Conservation (phyloP, 2,888 invertebrate genomes). For the Volucella inflata region DNA sequence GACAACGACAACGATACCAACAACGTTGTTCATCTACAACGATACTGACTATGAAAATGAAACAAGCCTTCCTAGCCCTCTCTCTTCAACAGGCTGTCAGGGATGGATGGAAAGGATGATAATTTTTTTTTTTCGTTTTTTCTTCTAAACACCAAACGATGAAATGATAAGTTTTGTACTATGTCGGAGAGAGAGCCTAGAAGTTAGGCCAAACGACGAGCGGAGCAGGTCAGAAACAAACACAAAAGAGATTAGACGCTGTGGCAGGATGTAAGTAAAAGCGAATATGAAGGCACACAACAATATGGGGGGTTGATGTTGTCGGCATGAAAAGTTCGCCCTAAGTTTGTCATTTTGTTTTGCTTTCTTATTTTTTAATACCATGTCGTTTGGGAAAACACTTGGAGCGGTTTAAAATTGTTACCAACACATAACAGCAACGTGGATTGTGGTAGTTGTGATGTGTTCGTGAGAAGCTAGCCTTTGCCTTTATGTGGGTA, state of each 20-base stretch:
- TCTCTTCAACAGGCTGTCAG: not conserved
- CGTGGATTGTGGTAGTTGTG: constrained; percentile 25
- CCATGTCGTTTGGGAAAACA: constrained; percentile 65
- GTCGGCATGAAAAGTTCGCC: constrained; percentile 62
- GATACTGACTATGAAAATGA: constrained; percentile 59
- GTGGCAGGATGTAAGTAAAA: not conserved
- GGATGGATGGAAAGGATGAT: constrained; percentile 23
- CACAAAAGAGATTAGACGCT: constrained; percentile 54
- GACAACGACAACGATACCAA: not conserved
- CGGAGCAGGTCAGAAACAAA: constrained; percentile 52
- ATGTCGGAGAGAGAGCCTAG: constrained; percentile 11
- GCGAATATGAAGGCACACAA: too few relatives aligned
- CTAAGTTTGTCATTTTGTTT: constrained; percentile 27
- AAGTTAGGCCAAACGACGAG: constrained; percentile 28
- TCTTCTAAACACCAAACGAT: not conserved
- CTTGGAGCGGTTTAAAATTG: constrained; percentile 63
- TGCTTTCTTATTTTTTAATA: constrained; percentile 62
- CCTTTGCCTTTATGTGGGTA: not conserved
- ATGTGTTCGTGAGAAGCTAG: not conserved
- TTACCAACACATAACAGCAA: constrained; percentile 51
- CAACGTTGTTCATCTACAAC: constrained; percentile 27
- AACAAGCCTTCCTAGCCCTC: constrained; percentile 14
- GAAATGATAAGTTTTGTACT: constrained; percentile 21
- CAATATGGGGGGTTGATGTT: constrained; percentile 13
- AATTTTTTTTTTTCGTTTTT: not conserved